Percentiles rank a stretch among this genome's conserved stretches.
phyloP scores from a whole-genome alignment of 2,888 invertebrate species.

The Orchestes rusci region DNA sequence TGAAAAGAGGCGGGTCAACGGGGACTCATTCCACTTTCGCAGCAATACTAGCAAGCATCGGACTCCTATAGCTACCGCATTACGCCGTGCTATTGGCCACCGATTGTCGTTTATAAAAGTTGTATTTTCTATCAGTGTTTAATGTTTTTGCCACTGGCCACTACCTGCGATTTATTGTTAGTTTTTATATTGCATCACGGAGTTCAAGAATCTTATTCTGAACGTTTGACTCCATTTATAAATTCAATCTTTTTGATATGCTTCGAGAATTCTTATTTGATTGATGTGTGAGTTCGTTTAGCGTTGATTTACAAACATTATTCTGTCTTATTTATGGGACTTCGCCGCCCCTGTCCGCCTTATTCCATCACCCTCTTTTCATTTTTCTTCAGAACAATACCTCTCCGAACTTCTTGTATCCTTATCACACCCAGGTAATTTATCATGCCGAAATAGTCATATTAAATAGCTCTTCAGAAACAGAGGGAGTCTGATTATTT shows the following conservation, averaged over 20 bases:
- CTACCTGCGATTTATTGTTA: neutral
- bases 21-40: conserved; percentile 44
- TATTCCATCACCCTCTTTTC: conserved; percentile 7
- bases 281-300: too few relatives aligned
- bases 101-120: conserved; percentile 37
- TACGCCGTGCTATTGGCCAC: conserved; percentile 43
- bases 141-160: conserved; percentile 15
- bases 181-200: too few relatives aligned
- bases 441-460: conserved; percentile 23
- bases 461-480: conserved; percentile 22
- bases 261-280: conserved; percentile 6
- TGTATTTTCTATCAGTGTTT: conserved; percentile 18
- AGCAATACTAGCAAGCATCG: conserved; percentile 42
- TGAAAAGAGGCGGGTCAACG: conserved; percentile 38
- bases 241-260: too few relatives aligned
- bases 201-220: too few relatives aligned
- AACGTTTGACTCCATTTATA: too few relatives aligned
- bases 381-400: conserved; percentile 16
- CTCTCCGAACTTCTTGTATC: conserved; percentile 16
- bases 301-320: too few relatives aligned
- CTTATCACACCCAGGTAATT: conserved; percentile 22
- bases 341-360: too few relatives aligned
- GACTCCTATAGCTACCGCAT: conserved; percentile 47
- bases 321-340: too few relatives aligned
- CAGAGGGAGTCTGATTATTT: conserved; percentile 20